Evolutionary conservation across 2,797 vertebrate genomes (phyloP).

Genomic region (Gymnothorax reevesii): DNA sequence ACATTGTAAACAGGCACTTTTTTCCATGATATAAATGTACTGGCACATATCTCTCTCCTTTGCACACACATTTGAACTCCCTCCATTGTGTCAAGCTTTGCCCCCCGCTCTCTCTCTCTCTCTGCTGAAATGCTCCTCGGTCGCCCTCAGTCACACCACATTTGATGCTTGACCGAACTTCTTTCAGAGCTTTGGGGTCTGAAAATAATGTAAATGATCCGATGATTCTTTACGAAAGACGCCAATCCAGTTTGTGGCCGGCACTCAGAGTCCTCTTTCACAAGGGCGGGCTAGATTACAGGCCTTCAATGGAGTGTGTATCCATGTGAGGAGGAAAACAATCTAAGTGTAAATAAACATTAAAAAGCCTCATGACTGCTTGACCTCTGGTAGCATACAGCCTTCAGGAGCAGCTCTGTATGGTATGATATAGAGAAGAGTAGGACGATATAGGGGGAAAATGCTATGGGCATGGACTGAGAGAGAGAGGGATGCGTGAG

Average conservation of each 20-base stretch:
- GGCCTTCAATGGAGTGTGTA: not conserved
- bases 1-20: not conserved
- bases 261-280: not conserved
- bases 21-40: not conserved
- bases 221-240: not conserved
- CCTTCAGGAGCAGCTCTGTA: not conserved
- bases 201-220: constrained; percentile 8
- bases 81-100: not conserved
- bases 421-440: not conserved
- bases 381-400: not conserved
- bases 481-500: too few species aligned
- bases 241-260: not conserved
- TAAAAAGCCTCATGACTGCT: not conserved
- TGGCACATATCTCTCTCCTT: not conserved
- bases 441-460: not conserved
- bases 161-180: not conserved
- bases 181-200: not conserved
- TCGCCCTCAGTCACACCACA: not conserved
- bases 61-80: not conserved
- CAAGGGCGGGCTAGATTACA: not conserved
- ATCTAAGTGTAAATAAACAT: too few species aligned
- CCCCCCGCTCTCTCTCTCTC: not conserved
- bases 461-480: not conserved
- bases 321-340: not conserved
- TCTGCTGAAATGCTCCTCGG: not conserved